Evolutionary conservation across 53 echinoderm and acorn worm species (phyloP).

Genomic region (Mesocentrotus franciscanus): DNA sequence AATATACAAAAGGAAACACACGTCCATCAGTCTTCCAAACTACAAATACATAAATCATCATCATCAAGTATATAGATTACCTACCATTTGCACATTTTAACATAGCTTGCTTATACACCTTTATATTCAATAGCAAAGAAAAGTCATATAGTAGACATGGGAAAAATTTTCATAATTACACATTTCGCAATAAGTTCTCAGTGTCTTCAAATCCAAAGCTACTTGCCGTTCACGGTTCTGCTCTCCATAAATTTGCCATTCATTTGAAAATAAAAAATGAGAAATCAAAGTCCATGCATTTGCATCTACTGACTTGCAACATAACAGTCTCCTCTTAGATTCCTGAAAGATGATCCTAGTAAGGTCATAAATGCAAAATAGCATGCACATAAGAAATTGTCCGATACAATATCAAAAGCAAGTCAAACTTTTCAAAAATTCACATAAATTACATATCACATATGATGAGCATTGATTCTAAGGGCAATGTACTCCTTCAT

Average conservation of each 20-base stretch:
- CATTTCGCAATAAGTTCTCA: neutral
- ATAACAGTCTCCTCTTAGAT: neutral
- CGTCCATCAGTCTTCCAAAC: slow-evolving; percentile 33
- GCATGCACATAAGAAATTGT: slow-evolving; percentile 19
- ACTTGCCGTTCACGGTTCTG: neutral
- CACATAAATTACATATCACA: neutral
- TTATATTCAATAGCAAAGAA: slow-evolving; percentile 35
- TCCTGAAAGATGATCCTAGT: neutral
- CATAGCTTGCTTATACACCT: slow-evolving; percentile 36
- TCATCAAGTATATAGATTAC: neutral
- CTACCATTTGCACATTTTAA: slow-evolving; percentile 53
- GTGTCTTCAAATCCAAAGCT: neutral
- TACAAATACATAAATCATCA: slow-evolving; percentile 52
- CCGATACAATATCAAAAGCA: slow-evolving; percentile 11
- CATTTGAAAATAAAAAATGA: neutral
- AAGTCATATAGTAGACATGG: slow-evolving; percentile 10
- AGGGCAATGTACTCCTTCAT: neutral
- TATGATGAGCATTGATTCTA: neutral
- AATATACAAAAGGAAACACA: slow-evolving; percentile 62
- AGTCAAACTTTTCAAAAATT: neutral
- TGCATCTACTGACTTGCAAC: neutral
- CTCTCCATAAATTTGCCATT: neutral
- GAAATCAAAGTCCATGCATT: slow-evolving; percentile 25
- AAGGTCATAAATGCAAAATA: slow-evolving; percentile 7
- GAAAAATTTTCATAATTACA: slow-evolving; percentile 9